phyloP scores from a whole-genome alignment of 1,140 invertebrate genomes.

The Hyposmocoma kahamanoa region DNA sequence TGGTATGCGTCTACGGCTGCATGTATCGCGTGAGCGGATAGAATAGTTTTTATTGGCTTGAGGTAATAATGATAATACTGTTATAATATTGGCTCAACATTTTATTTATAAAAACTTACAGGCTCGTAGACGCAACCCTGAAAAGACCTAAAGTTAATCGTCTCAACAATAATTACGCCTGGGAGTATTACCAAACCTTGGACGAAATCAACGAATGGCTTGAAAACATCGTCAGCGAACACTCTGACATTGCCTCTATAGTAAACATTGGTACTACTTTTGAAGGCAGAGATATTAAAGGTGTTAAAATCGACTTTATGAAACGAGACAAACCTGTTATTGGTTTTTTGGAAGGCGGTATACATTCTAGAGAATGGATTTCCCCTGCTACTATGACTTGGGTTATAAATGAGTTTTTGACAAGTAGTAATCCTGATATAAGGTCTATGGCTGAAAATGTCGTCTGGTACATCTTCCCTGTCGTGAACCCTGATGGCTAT shows the following conservation, averaged over 20 bases:
- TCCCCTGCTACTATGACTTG: conserved; percentile 81
- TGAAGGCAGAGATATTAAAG: conserved; percentile 73
- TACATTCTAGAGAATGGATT: conserved; percentile 84
- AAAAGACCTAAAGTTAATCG: conserved; percentile 16
- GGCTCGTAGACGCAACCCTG: conserved; percentile 31
- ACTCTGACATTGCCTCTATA: conserved; percentile 54
- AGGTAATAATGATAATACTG: no score
- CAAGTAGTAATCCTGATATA: conserved; percentile 55
- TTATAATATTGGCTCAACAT: no score
- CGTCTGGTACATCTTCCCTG: conserved; percentile 78
- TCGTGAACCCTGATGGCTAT: conserved; percentile 84
- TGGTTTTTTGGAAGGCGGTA: conserved; percentile 75
- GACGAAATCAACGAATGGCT: conserved; percentile 69
- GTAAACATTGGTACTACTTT: conserved; percentile 66
- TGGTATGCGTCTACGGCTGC: no score
- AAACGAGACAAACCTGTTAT: neutral
- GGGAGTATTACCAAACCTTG: conserved; percentile 62
- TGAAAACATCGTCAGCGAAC: conserved; percentile 32
- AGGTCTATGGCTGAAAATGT: conserved; percentile 53
- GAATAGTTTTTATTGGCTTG: no score
- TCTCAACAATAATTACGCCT: conserved; percentile 27
- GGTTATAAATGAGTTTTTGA: conserved; percentile 76
- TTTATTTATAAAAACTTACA: no score
- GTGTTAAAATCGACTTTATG: conserved; percentile 41
- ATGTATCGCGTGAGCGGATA: no score